phyloP scores from a whole-genome alignment of 2,888 invertebrate genomes.

The Zygogramma bicolorata region DNA sequence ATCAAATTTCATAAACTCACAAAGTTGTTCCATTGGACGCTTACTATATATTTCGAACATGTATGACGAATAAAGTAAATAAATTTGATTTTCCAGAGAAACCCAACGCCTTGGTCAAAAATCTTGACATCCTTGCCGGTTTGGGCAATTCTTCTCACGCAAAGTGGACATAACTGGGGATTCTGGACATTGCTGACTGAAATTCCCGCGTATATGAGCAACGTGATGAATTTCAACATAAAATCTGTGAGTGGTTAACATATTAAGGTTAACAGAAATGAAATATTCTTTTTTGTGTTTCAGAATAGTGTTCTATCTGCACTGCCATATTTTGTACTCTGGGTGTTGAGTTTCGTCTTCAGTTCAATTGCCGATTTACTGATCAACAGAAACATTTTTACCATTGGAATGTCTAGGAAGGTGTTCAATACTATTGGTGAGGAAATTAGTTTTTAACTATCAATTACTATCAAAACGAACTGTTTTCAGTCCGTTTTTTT shows the following conservation, averaged over 20 bases:
- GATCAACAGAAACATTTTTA: constrained; percentile 64
- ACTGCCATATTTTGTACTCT: constrained; percentile 81
- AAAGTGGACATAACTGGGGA: constrained; percentile 83
- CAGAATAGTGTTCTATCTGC: constrained; percentile 79
- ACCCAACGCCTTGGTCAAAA: constrained; percentile 79
- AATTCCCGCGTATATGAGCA: constrained; percentile 84
- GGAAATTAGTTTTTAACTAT: not conserved
- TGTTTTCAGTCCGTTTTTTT: too few relatives aligned
- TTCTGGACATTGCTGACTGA: constrained; percentile 88
- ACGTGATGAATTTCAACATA: constrained; percentile 79
- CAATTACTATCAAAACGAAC: too few relatives aligned
- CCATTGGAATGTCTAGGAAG: constrained; percentile 56
- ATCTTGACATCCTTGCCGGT: constrained; percentile 82
- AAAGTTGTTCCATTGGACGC: too few relatives aligned
- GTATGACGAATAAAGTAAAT: too few relatives aligned
- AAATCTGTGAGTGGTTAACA: constrained; percentile 69
- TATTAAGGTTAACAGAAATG: not conserved
- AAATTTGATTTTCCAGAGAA: too few relatives aligned
- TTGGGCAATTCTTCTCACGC: constrained; percentile 78
- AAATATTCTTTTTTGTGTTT: constrained; percentile 48
- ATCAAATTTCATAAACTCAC: too few relatives aligned
- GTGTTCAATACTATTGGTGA: constrained; percentile 60
- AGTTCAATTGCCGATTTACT: constrained; percentile 75
- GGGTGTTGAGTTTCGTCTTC: constrained; percentile 78
- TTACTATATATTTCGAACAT: too few relatives aligned